Conservation (phyloP, 2,113 vertebrate genomes). For the Halichoerus grypus region DNA sequence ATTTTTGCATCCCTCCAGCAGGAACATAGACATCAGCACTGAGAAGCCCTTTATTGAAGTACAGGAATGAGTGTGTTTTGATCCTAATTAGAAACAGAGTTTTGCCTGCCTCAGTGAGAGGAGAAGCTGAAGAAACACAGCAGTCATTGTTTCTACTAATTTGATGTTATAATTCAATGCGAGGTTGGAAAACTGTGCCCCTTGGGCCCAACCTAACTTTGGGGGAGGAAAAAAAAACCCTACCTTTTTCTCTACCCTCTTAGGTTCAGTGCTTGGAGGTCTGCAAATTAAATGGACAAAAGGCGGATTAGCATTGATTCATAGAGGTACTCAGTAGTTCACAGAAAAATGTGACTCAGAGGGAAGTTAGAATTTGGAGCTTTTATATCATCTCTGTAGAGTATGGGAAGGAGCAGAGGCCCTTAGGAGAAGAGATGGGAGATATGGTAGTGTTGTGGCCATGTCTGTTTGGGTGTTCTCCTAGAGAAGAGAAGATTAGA, state of each 20-base stretch:
- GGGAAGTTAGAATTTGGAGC: neutral
- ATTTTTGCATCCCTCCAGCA: slow-evolving; percentile 42
- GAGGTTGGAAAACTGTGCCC: slow-evolving; percentile 3
- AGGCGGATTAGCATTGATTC: neutral
- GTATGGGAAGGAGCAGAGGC: neutral
- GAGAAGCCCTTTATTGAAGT: slow-evolving; percentile 38
- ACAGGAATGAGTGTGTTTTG: slow-evolving; percentile 33
- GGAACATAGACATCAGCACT: neutral
- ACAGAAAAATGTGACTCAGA: neutral
- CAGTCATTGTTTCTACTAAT: slow-evolving; percentile 46
- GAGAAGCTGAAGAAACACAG: slow-evolving; percentile 56
- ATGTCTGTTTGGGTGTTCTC: neutral
- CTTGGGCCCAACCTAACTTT: slow-evolving; percentile 2
- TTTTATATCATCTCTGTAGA: neutral
- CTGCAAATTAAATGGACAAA: slow-evolving; percentile 33
- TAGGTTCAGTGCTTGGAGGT: neutral
- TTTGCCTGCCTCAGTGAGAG: slow-evolving; percentile 53
- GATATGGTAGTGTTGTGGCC: neutral
- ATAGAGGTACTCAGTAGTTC: neutral
- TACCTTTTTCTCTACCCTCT: neutral
- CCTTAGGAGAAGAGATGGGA: neutral
- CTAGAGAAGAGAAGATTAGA: neutral
- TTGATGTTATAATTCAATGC: slow-evolving; percentile 43
- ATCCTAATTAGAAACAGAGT: slow-evolving; percentile 68
- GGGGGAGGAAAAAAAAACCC: neutral